Conservation (phyloP, 2,888 invertebrate species). For the Sinhomidia bicolor region DNA sequence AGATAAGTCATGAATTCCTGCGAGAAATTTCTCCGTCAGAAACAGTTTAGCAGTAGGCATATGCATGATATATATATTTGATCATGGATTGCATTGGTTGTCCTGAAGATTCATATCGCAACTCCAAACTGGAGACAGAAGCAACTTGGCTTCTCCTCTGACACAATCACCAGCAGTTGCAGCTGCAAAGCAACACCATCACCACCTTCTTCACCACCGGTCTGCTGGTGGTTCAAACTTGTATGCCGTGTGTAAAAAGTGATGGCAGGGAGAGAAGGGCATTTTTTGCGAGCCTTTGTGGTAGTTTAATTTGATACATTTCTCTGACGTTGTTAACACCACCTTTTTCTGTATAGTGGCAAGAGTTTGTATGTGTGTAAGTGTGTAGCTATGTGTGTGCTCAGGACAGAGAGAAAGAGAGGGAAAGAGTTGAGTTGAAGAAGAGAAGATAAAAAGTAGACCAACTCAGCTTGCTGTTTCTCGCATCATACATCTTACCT, state of each 20-base stretch:
- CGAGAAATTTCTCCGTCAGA: conserved; percentile 1
- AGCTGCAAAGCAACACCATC: no score
- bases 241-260: no score
- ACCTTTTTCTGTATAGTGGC: not conserved
- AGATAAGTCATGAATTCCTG: conserved; percentile 15
- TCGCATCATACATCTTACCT: conserved; percentile 12
- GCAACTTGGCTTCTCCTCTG: conserved; percentile 27
- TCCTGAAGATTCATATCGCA: conserved; percentile 25
- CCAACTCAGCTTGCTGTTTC: not conserved
- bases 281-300: not conserved
- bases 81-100: not conserved
- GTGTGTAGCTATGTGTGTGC: not conserved
- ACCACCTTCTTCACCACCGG: not conserved
- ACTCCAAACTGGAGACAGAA: conserved; percentile 8
- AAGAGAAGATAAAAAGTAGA: not conserved
- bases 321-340: conserved; percentile 3
- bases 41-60: not conserved
- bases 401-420: not conserved
- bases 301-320: conserved; percentile 8
- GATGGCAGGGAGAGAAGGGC: not conserved
- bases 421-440: no score
- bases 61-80: conserved; percentile 27
- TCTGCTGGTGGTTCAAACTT: not conserved
- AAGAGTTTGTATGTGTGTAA: not conserved
- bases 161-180: no score